A percentile compares a stretch with the other conserved stretches of the same genome.
These are phyloP conservation scores for Dysmachus trigonus DNA, from an alignment of 2,888 invertebrate genomes.

Conservation along the genomic window DNA sequence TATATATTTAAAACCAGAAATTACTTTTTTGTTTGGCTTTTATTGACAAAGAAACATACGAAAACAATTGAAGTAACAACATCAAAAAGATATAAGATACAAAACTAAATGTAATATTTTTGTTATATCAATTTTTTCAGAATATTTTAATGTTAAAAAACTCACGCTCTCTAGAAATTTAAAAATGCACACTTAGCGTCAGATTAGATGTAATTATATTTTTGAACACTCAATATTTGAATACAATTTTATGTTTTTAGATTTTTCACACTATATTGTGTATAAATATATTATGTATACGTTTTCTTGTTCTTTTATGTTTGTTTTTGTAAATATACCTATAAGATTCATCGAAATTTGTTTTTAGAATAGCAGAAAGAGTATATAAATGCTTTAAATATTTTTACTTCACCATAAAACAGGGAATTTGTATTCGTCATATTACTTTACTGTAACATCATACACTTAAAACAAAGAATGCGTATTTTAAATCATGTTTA, in stretches of 20 bases:
- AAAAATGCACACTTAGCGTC: neutral
- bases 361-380: neutral
- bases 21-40: neutral
- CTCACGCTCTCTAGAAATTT: neutral
- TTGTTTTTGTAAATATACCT: neutral
- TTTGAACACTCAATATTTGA: neutral
- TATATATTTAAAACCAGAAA: neutral
- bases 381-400: neutral
- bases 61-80: neutral
- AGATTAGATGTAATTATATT: neutral
- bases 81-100: neutral
- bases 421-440: neutral
- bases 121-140: neutral
- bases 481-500: neutral
- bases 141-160: neutral
- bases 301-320: neutral
- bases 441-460: neutral
- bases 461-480: neutral
- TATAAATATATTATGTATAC: neutral
- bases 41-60: neutral
- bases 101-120: neutral
- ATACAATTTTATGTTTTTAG: neutral
- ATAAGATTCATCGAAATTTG: neutral
- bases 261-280: neutral
- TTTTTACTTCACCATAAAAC: neutral